Conservation (phyloP, 2,113 vertebrate genomes). For the Athene noctua region DNA sequence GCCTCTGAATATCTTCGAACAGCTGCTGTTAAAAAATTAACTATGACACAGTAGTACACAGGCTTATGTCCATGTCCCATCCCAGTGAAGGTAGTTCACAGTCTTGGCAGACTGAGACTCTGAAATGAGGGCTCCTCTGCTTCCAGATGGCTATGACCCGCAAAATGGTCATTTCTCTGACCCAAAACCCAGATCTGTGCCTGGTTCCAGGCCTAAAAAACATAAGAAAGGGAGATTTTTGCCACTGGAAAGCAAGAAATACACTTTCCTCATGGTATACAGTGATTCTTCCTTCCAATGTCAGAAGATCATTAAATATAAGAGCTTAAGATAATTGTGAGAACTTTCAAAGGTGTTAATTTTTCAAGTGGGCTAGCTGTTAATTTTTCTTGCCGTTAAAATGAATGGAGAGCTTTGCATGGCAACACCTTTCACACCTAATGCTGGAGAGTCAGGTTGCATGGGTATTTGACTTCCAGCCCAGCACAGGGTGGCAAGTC, state of each 20-base stretch:
- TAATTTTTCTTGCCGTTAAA: not conserved
- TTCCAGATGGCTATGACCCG: not conserved
- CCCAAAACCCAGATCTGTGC: not conserved
- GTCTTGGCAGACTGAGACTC: not conserved
- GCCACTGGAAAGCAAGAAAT: not conserved
- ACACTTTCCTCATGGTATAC: not conserved
- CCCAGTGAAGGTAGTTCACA: not conserved
- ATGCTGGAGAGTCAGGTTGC: slow-evolving; percentile 12
- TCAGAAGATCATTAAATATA: not conserved
- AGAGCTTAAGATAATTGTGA: not conserved
- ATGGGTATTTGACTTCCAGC: not conserved
- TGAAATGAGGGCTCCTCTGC: not conserved
- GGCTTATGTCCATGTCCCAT: not conserved
- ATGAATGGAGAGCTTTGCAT: not conserved
- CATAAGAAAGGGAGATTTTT: not conserved
- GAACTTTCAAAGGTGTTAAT: not conserved
- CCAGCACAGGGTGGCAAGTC: slow-evolving; percentile 27
- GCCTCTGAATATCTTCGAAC: not conserved
- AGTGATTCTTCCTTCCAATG: not conserved
- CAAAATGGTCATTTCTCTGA: not conserved
- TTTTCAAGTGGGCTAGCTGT: not conserved
- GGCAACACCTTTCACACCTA: slow-evolving; percentile 36
- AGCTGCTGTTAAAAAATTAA: not conserved
- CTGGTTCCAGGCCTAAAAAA: not conserved
- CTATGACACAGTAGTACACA: not conserved